Percentiles rank a stretch among this genome's conserved stretches.
Evolutionary conservation across 2,797 vertebrate species (phyloP).

Genomic region (Dendrocincla tyrannina): DNA sequence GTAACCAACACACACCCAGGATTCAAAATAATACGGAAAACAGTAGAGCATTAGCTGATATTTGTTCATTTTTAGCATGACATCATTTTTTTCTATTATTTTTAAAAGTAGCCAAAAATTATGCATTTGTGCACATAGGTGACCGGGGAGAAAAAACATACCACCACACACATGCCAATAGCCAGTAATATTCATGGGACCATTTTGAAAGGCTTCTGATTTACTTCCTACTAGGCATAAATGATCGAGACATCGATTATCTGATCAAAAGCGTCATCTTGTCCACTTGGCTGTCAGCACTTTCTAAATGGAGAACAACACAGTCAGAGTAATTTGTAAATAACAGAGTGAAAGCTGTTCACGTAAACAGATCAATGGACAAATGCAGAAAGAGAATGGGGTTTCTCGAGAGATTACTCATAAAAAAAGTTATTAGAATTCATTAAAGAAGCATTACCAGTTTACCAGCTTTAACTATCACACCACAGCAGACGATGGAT

Average conservation of each 20-base stretch:
- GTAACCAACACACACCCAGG: background rate
- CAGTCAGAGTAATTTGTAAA: conserved; percentile 10
- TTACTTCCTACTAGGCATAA: background rate
- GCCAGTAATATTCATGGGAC: background rate
- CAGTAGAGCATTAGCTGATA: background rate
- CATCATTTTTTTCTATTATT: background rate
- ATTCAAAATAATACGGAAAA: background rate
- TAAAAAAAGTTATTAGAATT: conserved; percentile 6
- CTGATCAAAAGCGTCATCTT: background rate
- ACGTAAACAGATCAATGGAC: background rate
- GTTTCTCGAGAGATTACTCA: conserved; percentile 1
- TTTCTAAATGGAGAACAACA: background rate
- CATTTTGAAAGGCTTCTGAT: background rate
- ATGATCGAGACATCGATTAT: background rate
- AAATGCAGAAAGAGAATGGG: background rate
- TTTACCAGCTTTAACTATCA: conserved; percentile 23
- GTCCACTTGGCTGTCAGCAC: background rate
- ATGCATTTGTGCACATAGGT: background rate
- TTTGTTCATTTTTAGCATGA: background rate
- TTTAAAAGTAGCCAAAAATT: fast-evolving
- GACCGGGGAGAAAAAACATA: background rate
- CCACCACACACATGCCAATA: background rate
- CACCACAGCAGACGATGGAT: background rate
- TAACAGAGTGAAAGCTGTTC: background rate
- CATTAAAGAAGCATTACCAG: conserved; percentile 7